Evolutionary conservation across 2,797 vertebrate genomes (phyloP).

Genomic region (Denticeps clupeoides): DNA sequence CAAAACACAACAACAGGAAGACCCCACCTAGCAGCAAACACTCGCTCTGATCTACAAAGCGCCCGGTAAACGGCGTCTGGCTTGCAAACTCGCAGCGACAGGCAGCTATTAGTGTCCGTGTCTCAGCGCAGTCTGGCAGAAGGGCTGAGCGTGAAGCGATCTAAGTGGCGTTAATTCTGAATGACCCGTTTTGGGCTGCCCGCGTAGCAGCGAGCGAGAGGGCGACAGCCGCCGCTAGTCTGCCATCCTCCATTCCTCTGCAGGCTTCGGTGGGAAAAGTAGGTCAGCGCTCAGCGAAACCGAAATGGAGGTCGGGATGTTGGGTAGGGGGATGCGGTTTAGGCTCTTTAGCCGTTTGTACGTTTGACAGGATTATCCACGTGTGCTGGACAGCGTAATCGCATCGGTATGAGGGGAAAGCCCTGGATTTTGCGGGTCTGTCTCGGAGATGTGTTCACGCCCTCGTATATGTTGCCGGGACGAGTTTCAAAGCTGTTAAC

Average conservation of each 20-base stretch:
- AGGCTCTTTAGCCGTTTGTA: constrained; percentile 11
- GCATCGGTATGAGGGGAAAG: constrained; percentile 8
- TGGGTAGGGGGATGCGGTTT: constrained; percentile 11
- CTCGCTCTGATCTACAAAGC: too few species aligned
- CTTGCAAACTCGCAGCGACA: too few species aligned
- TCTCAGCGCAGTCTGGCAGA: constrained; percentile 8
- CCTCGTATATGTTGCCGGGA: too few species aligned
- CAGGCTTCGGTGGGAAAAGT: constrained; percentile 20
- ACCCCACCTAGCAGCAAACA: too few species aligned
- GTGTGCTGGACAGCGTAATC: constrained; percentile 26
- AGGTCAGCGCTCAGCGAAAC: constrained; percentile 26
- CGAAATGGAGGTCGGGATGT: constrained; percentile 21
- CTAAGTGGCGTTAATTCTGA: constrained; percentile 28
- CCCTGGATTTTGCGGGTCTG: too few species aligned
- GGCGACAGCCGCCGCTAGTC: too few species aligned
- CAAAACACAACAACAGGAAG: too few species aligned
- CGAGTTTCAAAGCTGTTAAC: too few species aligned
- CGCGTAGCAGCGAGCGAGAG: too few species aligned
- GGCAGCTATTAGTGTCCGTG: constrained; percentile 9
- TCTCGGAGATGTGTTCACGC: too few species aligned
- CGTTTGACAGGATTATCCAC: constrained; percentile 11
- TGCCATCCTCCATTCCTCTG: constrained; percentile 5
- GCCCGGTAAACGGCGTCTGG: too few species aligned
- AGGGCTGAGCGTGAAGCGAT: constrained; percentile 25
- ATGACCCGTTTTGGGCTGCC: constrained; percentile 12